Percentiles rank a stretch among this genome's conserved stretches.
Evolutionary conservation across 2,888 invertebrate species (phyloP).

Genomic region (Idaea aversata): DNA sequence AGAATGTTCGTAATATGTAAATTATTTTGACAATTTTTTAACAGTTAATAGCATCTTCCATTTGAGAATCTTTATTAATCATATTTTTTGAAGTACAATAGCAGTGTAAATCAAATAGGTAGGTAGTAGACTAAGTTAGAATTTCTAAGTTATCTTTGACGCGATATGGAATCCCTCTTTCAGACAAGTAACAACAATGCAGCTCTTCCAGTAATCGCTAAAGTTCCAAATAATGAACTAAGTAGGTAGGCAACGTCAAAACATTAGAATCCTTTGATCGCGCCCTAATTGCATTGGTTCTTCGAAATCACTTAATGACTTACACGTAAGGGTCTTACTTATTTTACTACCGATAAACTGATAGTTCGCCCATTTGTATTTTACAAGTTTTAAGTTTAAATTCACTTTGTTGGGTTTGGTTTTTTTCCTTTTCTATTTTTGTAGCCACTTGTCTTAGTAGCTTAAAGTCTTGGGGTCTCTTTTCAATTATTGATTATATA

Average conservation of each 20-base stretch:
- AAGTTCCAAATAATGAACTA: slow-evolving; percentile 25
- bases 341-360: slow-evolving; percentile 1
- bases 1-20: too few relatives aligned
- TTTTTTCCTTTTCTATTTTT: not conserved
- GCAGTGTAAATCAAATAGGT: too few relatives aligned
- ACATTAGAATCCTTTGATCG: slow-evolving; percentile 71
- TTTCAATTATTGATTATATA: not conserved
- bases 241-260: slow-evolving; percentile 47
- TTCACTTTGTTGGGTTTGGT: not conserved
- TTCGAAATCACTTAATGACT: slow-evolving; percentile 71
- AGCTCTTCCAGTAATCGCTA: not conserved
- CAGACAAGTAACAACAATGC: slow-evolving; percentile 21
- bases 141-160: not conserved
- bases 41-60: too few relatives aligned
- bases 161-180: not conserved
- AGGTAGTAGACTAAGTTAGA: too few relatives aligned
- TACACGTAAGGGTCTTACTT: slow-evolving; percentile 42
- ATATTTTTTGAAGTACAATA: too few relatives aligned
- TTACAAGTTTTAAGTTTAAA: not conserved
- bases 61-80: too few relatives aligned
- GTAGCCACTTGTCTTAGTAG: not conserved
- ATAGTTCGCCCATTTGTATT: not conserved
- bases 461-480: not conserved
- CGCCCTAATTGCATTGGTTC: slow-evolving; percentile 57
- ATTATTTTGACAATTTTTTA: too few relatives aligned